Conservation (phyloP, 2,888 invertebrate genomes). For the Cephonodes hylas region DNA sequence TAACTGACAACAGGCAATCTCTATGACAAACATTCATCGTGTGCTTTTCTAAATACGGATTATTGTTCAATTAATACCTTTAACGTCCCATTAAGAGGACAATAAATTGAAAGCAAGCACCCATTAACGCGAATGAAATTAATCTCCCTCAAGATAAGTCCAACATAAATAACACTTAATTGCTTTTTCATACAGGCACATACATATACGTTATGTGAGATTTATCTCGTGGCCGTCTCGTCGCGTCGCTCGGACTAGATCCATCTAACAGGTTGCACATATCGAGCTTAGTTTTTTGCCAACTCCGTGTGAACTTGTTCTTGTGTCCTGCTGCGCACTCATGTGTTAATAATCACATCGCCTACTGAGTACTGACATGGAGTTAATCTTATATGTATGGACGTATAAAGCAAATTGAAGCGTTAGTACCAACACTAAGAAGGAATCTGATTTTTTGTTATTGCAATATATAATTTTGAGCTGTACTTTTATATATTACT, state of each 20-base stretch:
- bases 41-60: neutral
- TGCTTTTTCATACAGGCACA: neutral
- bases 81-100: neutral
- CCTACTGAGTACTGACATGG: neutral
- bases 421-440: neutral
- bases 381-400: neutral
- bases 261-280: slow-evolving; percentile 1
- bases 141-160: neutral
- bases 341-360: slow-evolving; percentile 3
- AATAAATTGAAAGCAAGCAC: slow-evolving; percentile 2
- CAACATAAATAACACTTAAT: slow-evolving; percentile 6
- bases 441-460: neutral
- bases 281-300: neutral
- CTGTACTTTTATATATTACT: too few species aligned
- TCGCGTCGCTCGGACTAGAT: neutral
- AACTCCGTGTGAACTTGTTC: neutral
- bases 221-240: slow-evolving; percentile 1
- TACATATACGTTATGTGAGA: neutral
- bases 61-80: neutral
- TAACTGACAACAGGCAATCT: neutral
- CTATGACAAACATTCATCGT: neutral
- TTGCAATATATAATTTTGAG: too few species aligned
- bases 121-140: slow-evolving; percentile 3
- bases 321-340: neutral
- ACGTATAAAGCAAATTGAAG: neutral